Conservation (phyloP, 2,113 vertebrate genomes). For the Erpornis zantholeuca region DNA sequence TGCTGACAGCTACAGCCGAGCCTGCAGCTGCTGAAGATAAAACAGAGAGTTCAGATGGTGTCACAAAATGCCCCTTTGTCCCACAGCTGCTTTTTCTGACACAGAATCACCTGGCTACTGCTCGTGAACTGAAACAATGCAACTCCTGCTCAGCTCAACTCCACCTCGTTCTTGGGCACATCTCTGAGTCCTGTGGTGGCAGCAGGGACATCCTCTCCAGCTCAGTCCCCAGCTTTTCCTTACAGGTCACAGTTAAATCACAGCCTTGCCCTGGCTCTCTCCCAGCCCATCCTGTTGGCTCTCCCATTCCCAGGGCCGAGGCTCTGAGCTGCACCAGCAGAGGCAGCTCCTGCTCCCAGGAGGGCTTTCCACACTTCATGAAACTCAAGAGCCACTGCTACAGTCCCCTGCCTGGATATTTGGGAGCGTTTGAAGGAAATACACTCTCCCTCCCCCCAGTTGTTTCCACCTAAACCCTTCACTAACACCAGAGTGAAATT, state of each 20-base stretch:
- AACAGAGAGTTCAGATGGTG: not conserved
- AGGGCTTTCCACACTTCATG: not conserved
- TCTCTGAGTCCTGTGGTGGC: not conserved
- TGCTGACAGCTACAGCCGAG: not conserved
- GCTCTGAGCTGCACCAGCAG: not conserved
- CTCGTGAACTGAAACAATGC: not conserved
- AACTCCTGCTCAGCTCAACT: not conserved
- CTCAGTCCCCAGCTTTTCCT: not conserved
- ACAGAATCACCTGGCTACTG: not conserved
- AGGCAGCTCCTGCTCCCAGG: not conserved
- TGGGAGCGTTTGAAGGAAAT: not conserved
- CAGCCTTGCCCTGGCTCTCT: rapidly evolving
- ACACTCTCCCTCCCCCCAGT: not conserved
- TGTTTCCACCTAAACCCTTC: not conserved
- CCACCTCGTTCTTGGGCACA: not conserved
- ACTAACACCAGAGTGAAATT: not conserved
- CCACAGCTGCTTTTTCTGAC: not conserved
- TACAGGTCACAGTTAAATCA: not conserved
- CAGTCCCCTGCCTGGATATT: not conserved
- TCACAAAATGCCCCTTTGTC: not conserved
- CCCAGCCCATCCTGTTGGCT: not conserved
- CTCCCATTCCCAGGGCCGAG: not conserved
- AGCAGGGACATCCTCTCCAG: not conserved
- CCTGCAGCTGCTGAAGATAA: not conserved
- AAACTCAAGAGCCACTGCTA: not conserved